Evolutionary conservation across 2,113 vertebrate genomes (phyloP), one percentile per base, ranked within the genome.

Genomic region (Cheirogaleus medius): DNA sequence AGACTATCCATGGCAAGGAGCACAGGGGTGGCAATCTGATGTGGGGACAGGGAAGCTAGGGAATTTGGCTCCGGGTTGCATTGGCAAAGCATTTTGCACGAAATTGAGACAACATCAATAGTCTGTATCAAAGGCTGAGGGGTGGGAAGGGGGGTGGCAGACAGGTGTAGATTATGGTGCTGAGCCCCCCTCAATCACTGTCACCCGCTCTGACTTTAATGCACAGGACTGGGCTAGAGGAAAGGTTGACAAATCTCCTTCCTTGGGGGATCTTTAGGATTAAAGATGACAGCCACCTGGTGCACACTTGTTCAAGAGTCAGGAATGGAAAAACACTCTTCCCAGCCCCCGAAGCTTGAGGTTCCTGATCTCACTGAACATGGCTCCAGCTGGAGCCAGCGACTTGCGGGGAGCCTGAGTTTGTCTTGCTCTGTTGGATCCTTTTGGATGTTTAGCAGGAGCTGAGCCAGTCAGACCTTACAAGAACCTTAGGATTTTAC

Each of bases 401-500:
- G 56, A 71, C 85, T 18, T 6, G 0, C 2, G 2, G 52, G 95
- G 71, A 95, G 83, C 54, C 85, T 0, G 1, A 1, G 74, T 37
- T 49, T 7, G 25, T 47, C 63, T 58, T 52, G 74, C 58, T 42
- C 87, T 32, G 34, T 74, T 0, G 1, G 96, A 71, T 54, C 77
- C 56, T 82, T 86, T 64, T 15, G 76, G 82, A 69, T 74, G 78
- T 25, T 87, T 81, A 12, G 63, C 69, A n/a, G 49, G 37, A 83
- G 27, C 64, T 17, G 15, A 3, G 17, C 69, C 54, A 12, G 64
- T 86, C 87, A 39, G 80, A 76, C 87, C 84, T 83, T 54, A 42
- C 18, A 42, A 86, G 83, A 92, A 87, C 87, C 91, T 87, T 5
- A 6, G 58, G 54, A 66, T 81, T 88, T 77, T 94, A 74, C 37